These are phyloP conservation scores for Ariolimax columbianus DNA, from an alignment of 2,888 invertebrate genomes.

Conservation along the genomic window DNA sequence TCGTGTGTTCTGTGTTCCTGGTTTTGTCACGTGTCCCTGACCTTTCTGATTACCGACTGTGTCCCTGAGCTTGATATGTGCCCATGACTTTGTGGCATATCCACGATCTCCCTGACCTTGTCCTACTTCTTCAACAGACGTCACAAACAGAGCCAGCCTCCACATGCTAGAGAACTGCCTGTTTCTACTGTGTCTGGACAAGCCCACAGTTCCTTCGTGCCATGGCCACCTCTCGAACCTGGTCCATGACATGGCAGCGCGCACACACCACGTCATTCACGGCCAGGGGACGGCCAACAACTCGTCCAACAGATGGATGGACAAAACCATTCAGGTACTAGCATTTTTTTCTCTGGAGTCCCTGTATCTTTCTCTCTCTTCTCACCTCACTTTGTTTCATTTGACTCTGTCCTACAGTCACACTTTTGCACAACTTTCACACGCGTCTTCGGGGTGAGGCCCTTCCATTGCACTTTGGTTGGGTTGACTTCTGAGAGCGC, in stretches of 20 bases:
- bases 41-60: too few species aligned
- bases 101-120: background rate
- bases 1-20: too few species aligned
- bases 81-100: background rate
- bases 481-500: too few species aligned
- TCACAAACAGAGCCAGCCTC: conserved; percentile 89
- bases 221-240: conserved; percentile 81
- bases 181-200: conserved; percentile 94
- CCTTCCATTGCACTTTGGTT: too few species aligned
- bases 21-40: too few species aligned
- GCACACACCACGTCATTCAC: conserved; percentile 88
- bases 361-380: too few species aligned
- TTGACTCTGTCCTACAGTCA: too few species aligned
- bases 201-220: conserved; percentile 77
- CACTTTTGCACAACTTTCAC: too few species aligned
- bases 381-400: too few species aligned
- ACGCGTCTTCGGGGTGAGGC: too few species aligned
- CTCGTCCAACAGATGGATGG: conserved; percentile 97
- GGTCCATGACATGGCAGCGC: conserved; percentile 73
- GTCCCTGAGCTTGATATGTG: too few species aligned
- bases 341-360: too few species aligned
- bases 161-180: conserved; percentile 91
- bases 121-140: conserved; percentile 81
- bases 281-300: conserved; percentile 92
- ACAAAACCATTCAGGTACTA: conserved; percentile 93